phyloP scores from a whole-genome alignment of 2,888 invertebrate species.

The Orchesella flavescens region DNA sequence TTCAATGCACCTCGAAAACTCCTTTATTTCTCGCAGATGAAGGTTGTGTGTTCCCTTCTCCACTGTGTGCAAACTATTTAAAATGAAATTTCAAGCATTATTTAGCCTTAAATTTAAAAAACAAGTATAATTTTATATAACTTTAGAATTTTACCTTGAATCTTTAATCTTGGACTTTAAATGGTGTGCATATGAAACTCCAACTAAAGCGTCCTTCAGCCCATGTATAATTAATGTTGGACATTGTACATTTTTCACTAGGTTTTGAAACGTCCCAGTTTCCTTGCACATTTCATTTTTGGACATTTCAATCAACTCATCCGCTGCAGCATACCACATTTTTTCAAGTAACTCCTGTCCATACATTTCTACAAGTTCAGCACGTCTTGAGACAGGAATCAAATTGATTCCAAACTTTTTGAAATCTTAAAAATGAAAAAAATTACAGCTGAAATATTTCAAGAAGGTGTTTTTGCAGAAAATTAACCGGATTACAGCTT shows the following conservation, averaged over 20 bases:
- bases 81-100: slow-evolving; percentile 13
- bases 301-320: slow-evolving; percentile 75
- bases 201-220: slow-evolving; percentile 85
- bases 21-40: too few relatives aligned
- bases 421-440: slow-evolving; percentile 73
- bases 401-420: slow-evolving; percentile 81
- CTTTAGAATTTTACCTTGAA: slow-evolving; percentile 78
- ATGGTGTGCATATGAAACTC: slow-evolving; percentile 82
- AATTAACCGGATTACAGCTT: too few relatives aligned
- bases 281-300: neutral
- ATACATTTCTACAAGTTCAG: slow-evolving; percentile 83
- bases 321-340: slow-evolving; percentile 82
- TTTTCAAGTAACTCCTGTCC: slow-evolving; percentile 82
- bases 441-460: too few relatives aligned
- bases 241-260: slow-evolving; percentile 80
- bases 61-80: slow-evolving; percentile 82
- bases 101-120: neutral
- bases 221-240: slow-evolving; percentile 89
- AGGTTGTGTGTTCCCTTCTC: slow-evolving; percentile 91
- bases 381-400: slow-evolving; percentile 83
- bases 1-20: too few relatives aligned
- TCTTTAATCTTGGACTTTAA: slow-evolving; percentile 80
- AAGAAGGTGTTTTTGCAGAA: too few relatives aligned
- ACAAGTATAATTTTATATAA: neutral
- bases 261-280: slow-evolving; percentile 71